Evolutionary conservation across 2,888 invertebrate genomes (phyloP).

Genomic region (Melieria crassipennis): DNA sequence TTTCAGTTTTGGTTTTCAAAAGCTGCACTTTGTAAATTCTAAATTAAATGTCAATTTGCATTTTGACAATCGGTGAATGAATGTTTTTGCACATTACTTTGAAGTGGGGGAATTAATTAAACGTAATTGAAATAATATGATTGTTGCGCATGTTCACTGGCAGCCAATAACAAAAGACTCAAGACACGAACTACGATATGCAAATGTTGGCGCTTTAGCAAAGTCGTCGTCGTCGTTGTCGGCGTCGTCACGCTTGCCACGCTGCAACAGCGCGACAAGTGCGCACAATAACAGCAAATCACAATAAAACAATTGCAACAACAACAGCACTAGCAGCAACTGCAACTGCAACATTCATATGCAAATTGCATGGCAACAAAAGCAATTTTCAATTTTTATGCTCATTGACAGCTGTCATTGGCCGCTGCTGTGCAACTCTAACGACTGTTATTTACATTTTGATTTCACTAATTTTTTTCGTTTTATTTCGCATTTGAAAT

Average conservation of each 20-base stretch:
- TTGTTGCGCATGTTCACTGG: constrained; percentile 18
- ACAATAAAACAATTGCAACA: too few relatives aligned
- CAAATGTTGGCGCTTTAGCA: too few relatives aligned
- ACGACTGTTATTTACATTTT: not conserved
- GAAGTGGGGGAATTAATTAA: constrained; percentile 20
- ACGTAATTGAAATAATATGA: constrained; percentile 26
- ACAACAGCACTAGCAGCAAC: not conserved
- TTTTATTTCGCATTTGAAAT: too few relatives aligned
- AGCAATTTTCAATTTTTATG: not conserved
- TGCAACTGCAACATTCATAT: constrained; percentile 2
- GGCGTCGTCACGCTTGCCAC: constrained; percentile 4
- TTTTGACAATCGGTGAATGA: too few relatives aligned
- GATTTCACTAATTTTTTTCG: too few relatives aligned
- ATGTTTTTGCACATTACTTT: too few relatives aligned
- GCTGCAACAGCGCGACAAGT: constrained; percentile 11
- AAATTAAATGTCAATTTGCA: too few relatives aligned
- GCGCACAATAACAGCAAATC: not conserved
- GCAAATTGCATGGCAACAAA: not conserved
- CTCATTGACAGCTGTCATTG: not conserved
- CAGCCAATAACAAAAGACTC: constrained; percentile 27
- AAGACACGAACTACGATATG: constrained; percentile 22
- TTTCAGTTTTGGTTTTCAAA: too few relatives aligned
- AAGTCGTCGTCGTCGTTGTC: constrained; percentile 1
- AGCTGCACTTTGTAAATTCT: too few relatives aligned
- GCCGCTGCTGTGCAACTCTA: not conserved